Evolutionary conservation across 2,113 vertebrate genomes (phyloP).

Genomic region (Pitta sordida): DNA sequence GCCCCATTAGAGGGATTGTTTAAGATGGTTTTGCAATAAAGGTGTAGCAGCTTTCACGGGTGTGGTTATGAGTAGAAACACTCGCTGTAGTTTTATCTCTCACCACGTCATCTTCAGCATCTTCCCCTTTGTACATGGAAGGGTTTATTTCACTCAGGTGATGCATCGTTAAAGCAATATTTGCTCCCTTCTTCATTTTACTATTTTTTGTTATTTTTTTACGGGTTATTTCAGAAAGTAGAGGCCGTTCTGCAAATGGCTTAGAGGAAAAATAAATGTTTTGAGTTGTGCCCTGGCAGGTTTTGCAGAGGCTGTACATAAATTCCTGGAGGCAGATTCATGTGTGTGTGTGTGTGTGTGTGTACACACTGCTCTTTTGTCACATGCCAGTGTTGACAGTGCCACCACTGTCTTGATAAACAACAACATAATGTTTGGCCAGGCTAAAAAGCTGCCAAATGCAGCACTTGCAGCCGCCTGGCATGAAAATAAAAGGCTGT

Average conservation of each 20-base stretch:
- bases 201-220: background rate
- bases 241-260: background rate
- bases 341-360: background rate
- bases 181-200: background rate
- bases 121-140: background rate
- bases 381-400: background rate
- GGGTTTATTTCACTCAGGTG: background rate
- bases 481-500: background rate
- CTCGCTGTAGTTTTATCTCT: background rate
- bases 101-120: background rate
- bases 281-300: background rate
- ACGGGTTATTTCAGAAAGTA: background rate
- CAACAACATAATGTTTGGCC: background rate
- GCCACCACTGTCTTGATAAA: background rate
- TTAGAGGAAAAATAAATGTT: background rate
- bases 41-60: background rate
- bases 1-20: background rate
- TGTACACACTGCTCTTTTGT: background rate
- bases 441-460: background rate
- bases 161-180: background rate
- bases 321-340: background rate
- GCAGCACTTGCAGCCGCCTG: background rate
- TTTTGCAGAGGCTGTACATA: background rate
- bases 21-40: background rate
- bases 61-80: background rate